phyloP scores from a whole-genome alignment of 2,888 invertebrate species.

The Isoperla grammatica region DNA sequence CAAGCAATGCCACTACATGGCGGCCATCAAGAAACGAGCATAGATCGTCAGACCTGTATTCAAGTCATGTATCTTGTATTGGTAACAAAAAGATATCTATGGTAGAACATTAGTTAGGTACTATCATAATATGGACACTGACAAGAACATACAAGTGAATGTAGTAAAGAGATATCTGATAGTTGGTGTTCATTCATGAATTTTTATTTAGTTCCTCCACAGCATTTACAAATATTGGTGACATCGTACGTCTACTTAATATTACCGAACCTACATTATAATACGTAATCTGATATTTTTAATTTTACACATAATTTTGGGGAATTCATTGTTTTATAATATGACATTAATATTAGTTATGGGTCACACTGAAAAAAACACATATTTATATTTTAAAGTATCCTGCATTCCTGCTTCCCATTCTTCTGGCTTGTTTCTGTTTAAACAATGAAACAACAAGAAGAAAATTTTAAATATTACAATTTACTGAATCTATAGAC shows the following conservation, averaged over 20 bases:
- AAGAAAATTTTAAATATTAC: slow-evolving; percentile 18
- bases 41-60: too few species aligned
- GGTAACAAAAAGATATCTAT: too few species aligned
- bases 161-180: neutral
- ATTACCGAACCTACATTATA: neutral
- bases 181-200: slow-evolving; percentile 22
- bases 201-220: slow-evolving; percentile 28
- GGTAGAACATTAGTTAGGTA: too few species aligned
- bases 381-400: slow-evolving; percentile 20
- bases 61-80: too few species aligned
- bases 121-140: too few species aligned
- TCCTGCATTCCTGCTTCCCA: slow-evolving; percentile 29
- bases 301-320: slow-evolving; percentile 19
- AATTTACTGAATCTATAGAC: neutral
- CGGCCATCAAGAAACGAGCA: too few species aligned
- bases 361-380: slow-evolving; percentile 22
- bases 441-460: slow-evolving; percentile 27
- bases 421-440: slow-evolving; percentile 13
- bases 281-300: slow-evolving; percentile 16
- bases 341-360: neutral
- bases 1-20: too few species aligned
- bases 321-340: neutral
- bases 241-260: slow-evolving; percentile 19
- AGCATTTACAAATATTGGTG: slow-evolving; percentile 26
- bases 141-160: too few species aligned